A percentile compares a stretch with the other conserved stretches of the same genome.
These are phyloP conservation scores for Phaedon cochleariae DNA, from an alignment of 2,888 invertebrate genomes.

Conservation along the genomic window DNA sequence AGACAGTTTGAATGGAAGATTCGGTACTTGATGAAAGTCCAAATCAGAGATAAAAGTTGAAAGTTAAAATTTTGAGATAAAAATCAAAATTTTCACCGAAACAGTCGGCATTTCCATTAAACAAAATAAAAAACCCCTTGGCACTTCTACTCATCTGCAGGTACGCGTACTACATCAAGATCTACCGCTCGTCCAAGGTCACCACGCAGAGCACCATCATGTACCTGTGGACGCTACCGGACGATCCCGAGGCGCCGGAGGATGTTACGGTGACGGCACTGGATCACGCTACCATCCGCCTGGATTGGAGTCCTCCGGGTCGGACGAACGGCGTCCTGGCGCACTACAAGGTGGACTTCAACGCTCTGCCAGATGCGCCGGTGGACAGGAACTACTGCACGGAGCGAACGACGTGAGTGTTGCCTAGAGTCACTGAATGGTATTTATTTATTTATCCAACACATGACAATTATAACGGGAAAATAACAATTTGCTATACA, in stretches of 20 bases:
- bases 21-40: too few relatives aligned
- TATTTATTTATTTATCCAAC: not conserved
- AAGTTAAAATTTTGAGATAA: too few relatives aligned
- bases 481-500: too few relatives aligned
- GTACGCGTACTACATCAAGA: constrained; percentile 79
- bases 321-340: constrained; percentile 55
- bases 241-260: constrained; percentile 64
- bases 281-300: constrained; percentile 56
- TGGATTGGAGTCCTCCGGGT: constrained; percentile 71
- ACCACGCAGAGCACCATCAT: constrained; percentile 69
- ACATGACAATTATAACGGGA: not conserved
- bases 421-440: too few relatives aligned
- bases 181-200: constrained; percentile 57
- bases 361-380: constrained; percentile 24
- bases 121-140: too few relatives aligned
- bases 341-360: constrained; percentile 48
- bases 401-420: constrained; percentile 39
- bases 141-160: too few relatives aligned
- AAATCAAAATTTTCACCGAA: too few relatives aligned
- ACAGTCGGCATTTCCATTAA: too few relatives aligned
- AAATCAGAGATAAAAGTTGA: too few relatives aligned
- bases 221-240: constrained; percentile 72
- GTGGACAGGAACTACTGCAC: constrained; percentile 39
- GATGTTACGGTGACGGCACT: constrained; percentile 49
- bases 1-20: too few relatives aligned